Evolutionary conservation across 2,797 vertebrate genomes (phyloP).

Genomic region (Craterocephalus amniculus): DNA sequence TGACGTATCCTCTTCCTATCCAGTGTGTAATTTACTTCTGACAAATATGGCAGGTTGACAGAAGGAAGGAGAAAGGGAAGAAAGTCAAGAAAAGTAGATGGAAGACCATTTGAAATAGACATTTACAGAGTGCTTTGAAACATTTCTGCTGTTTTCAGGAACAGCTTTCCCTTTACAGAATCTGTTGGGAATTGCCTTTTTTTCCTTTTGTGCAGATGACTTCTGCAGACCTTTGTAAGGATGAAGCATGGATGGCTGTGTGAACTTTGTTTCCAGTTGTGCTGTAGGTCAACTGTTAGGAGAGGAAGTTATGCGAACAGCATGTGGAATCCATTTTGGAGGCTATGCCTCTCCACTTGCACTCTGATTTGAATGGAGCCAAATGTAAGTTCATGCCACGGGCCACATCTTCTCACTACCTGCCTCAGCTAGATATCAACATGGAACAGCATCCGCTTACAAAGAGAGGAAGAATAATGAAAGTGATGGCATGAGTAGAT

Average conservation of each 20-base stretch:
- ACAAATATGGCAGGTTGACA: slow-evolving; percentile 58
- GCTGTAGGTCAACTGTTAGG: slow-evolving; percentile 71
- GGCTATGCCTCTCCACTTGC: slow-evolving; percentile 58
- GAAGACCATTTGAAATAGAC: slow-evolving; percentile 40
- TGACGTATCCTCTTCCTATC: slow-evolving; percentile 46
- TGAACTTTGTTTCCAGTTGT: slow-evolving; percentile 72
- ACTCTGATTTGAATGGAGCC: slow-evolving; percentile 13
- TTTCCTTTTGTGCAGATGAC: slow-evolving; percentile 39
- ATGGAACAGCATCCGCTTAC: slow-evolving; percentile 38
- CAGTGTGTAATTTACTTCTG: slow-evolving; percentile 27
- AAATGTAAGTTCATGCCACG: slow-evolving; percentile 47
- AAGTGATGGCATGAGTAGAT: slow-evolving; percentile 65
- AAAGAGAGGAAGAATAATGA: slow-evolving; percentile 54
- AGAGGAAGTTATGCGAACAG: slow-evolving; percentile 77
- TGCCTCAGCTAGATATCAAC: slow-evolving; percentile 56
- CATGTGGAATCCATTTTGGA: slow-evolving; percentile 81
- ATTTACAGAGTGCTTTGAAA: slow-evolving; percentile 40
- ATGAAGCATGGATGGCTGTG: slow-evolving; percentile 56
- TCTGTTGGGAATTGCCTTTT: slow-evolving; percentile 43
- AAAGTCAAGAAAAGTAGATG: slow-evolving; percentile 47
- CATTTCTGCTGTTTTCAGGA: slow-evolving; percentile 27
- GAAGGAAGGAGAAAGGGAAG: slow-evolving; percentile 42
- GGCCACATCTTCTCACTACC: slow-evolving; percentile 56
- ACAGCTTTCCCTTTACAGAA: slow-evolving; percentile 37
- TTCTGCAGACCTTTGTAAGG: slow-evolving; percentile 61